Evolutionary conservation across 2,888 invertebrate species (phyloP), one percentile per base, ranked within the genome.

Genomic region (Vannuccia rotundouncinata): DNA sequence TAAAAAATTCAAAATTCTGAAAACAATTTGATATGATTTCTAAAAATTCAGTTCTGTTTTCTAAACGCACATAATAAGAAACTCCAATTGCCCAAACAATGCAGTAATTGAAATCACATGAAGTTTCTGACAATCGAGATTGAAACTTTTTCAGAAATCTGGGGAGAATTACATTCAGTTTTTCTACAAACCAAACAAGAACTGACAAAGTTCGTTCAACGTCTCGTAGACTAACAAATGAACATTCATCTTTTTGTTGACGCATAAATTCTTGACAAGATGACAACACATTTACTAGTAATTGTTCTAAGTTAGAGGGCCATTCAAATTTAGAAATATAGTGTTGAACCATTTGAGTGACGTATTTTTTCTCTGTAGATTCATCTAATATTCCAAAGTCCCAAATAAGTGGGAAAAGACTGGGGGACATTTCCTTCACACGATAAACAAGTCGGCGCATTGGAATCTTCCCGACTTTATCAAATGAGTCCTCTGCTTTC

Each of bases 401-500:
- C 77, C 77, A 77, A 17, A 77, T 31, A n/a, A 77, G 25, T 30
- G 31, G 29, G 0, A 77, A 27, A 31, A 77, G 59, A 1, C 45
- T 45, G 1, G n/a, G 27, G 1, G 77, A 27, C 27, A 77, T 31
- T 29, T 31, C 22, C 13, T 30, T 77, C 0, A 77, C 77, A 29
- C 77, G 31, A 13, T 77, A 77, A 29, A 77, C 77, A 10, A 77
- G 31, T 17, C 59, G 77, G 0, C 77, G 29, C 77, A 77, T 77
- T 77, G 77, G 77, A 22, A 77, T 59, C 13, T 28, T 77, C n/a
- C 77, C 77, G 28, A 77, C 25, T 30, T 29, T 77, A 59, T 77
- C 77, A 13, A 2, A 22, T 30, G 77, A 29, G 1, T 77, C 25
- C 77, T 77, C 31, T 5, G 31, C 59, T 5, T 27, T n/a, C 25